These are phyloP conservation scores for Tetragonisca angustula DNA, from an alignment of 2,888 invertebrate genomes.

Conservation along the genomic window DNA sequence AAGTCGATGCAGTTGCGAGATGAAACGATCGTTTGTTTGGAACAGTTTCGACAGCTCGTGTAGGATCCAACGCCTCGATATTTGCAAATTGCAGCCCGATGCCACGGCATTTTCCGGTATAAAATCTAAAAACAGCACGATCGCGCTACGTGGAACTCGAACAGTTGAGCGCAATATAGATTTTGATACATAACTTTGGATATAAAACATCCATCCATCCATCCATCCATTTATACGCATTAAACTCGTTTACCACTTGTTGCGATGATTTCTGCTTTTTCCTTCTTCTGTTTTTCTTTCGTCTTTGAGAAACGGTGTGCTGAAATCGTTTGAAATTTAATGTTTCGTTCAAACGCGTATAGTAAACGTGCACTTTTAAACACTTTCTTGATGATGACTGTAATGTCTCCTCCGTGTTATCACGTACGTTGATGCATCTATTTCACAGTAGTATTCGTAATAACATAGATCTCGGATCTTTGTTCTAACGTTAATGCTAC, in stretches of 20 bases:
- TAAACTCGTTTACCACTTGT: constrained; percentile 24
- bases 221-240: constrained; percentile 11
- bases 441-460: constrained; percentile 52
- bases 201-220: constrained; percentile 59
- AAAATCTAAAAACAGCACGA: no score
- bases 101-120: no score
- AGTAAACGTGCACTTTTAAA: constrained; percentile 23
- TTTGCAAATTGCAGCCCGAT: no score
- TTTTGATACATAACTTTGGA: constrained; percentile 73
- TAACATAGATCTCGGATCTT: constrained; percentile 15
- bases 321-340: constrained; percentile 14
- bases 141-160: no score
- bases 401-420: constrained; percentile 11
- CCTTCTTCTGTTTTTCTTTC: neutral
- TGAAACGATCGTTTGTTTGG: no score
- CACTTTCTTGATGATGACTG: constrained; percentile 4
- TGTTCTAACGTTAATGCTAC: neutral
- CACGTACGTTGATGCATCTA: constrained; percentile 16
- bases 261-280: neutral
- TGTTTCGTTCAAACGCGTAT: constrained; percentile 33
- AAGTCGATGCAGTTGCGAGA: no score
- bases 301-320: constrained; percentile 34
- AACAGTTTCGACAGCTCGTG: no score
- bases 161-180: constrained; percentile 16
- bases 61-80: no score